Conservation (phyloP, 92 coral and sea anemone genomes). For the Phenganax subtilis region DNA sequence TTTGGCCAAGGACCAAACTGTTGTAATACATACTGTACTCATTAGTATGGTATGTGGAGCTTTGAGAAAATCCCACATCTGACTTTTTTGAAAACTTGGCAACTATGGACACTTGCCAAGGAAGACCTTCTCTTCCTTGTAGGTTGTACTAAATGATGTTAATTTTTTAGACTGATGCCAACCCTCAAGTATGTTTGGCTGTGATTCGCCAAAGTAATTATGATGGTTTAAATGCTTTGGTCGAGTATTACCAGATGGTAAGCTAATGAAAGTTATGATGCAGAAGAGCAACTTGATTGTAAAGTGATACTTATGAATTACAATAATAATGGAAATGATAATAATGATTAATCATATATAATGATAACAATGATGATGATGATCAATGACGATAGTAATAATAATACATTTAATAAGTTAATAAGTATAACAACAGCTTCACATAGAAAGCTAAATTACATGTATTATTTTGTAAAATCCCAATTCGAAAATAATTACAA, state of each 20-base stretch:
- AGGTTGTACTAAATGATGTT: neutral
- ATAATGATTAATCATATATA: neutral
- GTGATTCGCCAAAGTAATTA: conserved; percentile 70
- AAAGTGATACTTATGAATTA: neutral
- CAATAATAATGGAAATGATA: neutral
- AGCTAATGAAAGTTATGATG: conserved; percentile 12
- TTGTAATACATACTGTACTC: no score
- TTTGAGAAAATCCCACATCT: no score
- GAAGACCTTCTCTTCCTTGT: neutral
- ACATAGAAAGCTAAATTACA: no score
- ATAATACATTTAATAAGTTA: neutral
- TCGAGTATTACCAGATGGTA: conserved; percentile 86
- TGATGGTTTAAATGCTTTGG: conserved; percentile 70
- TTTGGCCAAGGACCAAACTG: no score
- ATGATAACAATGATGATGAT: neutral
- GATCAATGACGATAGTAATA: no score
- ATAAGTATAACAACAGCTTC: neutral
- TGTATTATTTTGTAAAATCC: no score
- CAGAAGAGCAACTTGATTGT: neutral
- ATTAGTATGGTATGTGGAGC: no score
- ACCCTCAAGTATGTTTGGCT: conserved; percentile 73
- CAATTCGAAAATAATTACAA: no score
- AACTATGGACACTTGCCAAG: no score
- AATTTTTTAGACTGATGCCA: conserved; percentile 61
- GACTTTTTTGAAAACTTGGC: no score